phyloP scores from a whole-genome alignment of 2,113 vertebrate genomes.

The Calonectris borealis region DNA sequence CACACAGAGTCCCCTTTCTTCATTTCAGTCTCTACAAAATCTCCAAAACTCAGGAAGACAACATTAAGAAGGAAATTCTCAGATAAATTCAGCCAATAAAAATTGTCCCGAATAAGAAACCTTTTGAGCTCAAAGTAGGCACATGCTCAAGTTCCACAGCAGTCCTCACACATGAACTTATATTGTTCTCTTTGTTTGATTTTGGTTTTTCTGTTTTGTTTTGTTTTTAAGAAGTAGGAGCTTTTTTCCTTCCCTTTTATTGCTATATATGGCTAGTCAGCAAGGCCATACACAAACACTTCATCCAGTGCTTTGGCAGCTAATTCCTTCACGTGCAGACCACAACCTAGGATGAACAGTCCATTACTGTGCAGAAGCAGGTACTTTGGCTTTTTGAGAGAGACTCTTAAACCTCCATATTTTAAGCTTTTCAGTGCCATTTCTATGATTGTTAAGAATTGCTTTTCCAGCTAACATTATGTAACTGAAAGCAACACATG shows the following conservation, averaged over 20 bases:
- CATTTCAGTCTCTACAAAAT: background rate
- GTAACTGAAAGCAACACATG: fast-evolving
- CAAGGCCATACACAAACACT: background rate
- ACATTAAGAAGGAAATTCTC: background rate
- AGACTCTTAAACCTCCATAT: background rate
- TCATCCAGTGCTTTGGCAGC: background rate
- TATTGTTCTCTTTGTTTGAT: background rate
- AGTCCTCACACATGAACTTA: background rate
- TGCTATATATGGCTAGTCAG: background rate
- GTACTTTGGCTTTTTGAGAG: background rate
- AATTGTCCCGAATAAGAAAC: background rate
- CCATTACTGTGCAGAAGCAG: background rate
- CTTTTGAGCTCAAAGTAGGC: background rate
- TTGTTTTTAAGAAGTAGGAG: background rate
- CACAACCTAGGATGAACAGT: background rate
- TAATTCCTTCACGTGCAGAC: background rate
- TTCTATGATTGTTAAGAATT: background rate
- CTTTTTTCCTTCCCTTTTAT: background rate
- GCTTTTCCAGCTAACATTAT: background rate
- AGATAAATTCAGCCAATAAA: background rate
- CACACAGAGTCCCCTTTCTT: background rate
- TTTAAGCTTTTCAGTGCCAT: background rate
- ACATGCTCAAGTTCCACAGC: background rate
- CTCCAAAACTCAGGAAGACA: background rate
- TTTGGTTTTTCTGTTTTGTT: background rate